Evolutionary conservation across 2,113 vertebrate genomes (phyloP), one percentile per base, ranked within the genome.

Genomic region (Urocolius indicus): DNA sequence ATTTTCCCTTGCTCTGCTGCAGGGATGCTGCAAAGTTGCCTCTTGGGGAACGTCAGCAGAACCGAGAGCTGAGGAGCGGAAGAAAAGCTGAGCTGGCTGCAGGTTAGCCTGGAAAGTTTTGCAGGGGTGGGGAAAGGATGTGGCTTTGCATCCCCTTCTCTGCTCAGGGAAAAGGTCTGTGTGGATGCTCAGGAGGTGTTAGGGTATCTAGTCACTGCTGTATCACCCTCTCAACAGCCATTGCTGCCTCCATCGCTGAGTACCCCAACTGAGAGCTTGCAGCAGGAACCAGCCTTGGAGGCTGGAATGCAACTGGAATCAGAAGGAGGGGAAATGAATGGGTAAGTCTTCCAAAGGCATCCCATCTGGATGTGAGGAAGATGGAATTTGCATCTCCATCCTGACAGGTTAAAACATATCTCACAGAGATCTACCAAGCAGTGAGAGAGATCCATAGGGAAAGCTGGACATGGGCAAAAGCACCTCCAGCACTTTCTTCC

Each of bases 21-120:
- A 12, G 26, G 55, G 73, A 59, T 58, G 78, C 54, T 24, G 63
- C 46, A 51, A 43, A 59, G 55, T 30, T 52, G n/a, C 82, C 78
- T 69, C 73, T 20, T 2, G 30, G 59, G 84, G 45, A 38, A 29
- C 0, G 0, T 87, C 89, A 94, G 89, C 74, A 66, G 55, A 55
- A 89, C 21, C 3, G 0, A n/a, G 58, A 77, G 3, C 45, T 1
- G 0, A 51, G 48, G 52, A 76, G 73, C 0, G 4, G 87, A 83
- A 80, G 71, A 59, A 94, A 52, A 78, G 84, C 82, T 88, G 93
- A 94, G 75, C 52, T 84, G 84, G 82, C 71, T 73, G 32, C 36
- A 11, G 36, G 45, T 13, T 63, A 67, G 57, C 29, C 84, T 58
- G 52, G 20, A 54, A 34, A 71, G 43, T 38, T 74, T 46, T 27